phyloP scores from a whole-genome alignment of 2,888 invertebrate genomes.

The Phortica okadai region DNA sequence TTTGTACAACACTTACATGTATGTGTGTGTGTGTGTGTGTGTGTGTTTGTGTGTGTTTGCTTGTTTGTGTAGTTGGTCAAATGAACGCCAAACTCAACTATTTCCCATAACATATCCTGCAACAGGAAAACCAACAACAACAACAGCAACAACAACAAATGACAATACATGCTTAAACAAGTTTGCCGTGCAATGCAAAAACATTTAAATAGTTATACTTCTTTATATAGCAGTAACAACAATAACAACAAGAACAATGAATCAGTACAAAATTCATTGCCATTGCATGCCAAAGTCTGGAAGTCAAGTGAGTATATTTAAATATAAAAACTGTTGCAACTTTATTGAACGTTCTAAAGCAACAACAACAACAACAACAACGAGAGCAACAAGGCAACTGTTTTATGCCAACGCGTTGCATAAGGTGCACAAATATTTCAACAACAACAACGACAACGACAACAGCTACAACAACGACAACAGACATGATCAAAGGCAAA shows the following conservation, averaged over 20 bases:
- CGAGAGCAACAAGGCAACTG: neutral
- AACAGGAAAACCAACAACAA: conserved; percentile 55
- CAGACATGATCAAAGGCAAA: neutral
- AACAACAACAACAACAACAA: neutral
- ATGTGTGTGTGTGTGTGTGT: neutral
- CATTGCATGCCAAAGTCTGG: neutral
- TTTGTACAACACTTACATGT: conserved; percentile 38
- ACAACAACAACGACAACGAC: neutral
- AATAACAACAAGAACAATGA: conserved; percentile 2
- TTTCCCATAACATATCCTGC: conserved; percentile 63
- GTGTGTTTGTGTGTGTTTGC: neutral
- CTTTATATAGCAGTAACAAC: no score
- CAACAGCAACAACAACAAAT: conserved; percentile 26
- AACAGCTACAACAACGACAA: neutral
- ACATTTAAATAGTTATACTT: conserved; percentile 59
- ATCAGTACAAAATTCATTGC: neutral
- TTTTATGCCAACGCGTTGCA: conserved; percentile 11
- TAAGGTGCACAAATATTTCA: conserved; percentile 18
- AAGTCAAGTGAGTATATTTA: neutral
- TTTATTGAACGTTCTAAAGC: conserved; percentile 7
- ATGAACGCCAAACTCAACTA: conserved; percentile 45
- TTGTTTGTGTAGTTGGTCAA: conserved; percentile 12
- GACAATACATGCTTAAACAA: conserved; percentile 34
- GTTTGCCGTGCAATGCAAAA: conserved; percentile 42
- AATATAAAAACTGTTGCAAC: conserved; percentile 25